Percentiles rank a stretch among this genome's conserved stretches.
These are phyloP conservation scores for Anneissia japonica DNA, from an alignment of 35 echinoderm and acorn worm species.

Conservation along the genomic window DNA sequence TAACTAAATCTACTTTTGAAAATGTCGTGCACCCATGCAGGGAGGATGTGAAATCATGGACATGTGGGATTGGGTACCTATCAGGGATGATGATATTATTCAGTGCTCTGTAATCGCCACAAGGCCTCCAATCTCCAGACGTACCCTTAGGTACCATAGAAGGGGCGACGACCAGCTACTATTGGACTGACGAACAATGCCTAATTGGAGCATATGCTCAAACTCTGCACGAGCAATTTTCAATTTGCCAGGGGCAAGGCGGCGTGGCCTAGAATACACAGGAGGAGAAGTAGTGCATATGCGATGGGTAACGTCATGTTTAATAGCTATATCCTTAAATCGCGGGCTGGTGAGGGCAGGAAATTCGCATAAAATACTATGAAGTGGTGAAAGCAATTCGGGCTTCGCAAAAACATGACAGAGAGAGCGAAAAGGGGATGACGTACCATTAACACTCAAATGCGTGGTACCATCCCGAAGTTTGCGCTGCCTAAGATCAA, in stretches of 20 bases:
- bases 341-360: conserved; percentile 9
- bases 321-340: not conserved
- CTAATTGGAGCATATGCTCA: not conserved
- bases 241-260: conserved; percentile 5
- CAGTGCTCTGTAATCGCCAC: conserved; percentile 54
- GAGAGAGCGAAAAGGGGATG: not conserved
- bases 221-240: conserved; percentile 1
- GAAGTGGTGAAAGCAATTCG: not conserved
- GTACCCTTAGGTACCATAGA: conserved; percentile 46
- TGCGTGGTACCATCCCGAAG: conserved; percentile 15
- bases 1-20: conserved; percentile 40
- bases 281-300: conserved; percentile 27
- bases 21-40: conserved; percentile 31
- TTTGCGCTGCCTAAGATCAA: conserved; percentile 17
- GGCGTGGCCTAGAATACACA: not conserved
- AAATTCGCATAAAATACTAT: not conserved
- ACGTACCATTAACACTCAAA: conserved; percentile 9
- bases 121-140: conserved; percentile 48
- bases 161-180: conserved; percentile 15
- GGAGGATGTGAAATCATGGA: conserved; percentile 42
- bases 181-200: not conserved
- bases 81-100: conserved; percentile 54
- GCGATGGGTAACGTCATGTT: conserved; percentile 41
- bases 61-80: conserved; percentile 48
- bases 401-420: not conserved